phyloP scores from a whole-genome alignment of 2,113 vertebrate genomes.

The Lipophrys pholis region DNA sequence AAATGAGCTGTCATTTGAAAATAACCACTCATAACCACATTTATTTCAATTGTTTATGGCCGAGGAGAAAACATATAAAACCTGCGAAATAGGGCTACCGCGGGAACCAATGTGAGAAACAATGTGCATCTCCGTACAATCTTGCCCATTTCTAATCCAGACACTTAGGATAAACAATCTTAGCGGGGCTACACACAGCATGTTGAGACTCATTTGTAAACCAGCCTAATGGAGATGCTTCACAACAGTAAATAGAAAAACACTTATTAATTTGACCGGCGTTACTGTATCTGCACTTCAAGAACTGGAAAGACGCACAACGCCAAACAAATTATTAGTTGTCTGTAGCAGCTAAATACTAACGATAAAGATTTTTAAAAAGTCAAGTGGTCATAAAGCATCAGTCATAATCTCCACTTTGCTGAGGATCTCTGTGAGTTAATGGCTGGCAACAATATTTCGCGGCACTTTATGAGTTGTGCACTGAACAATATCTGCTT shows the following conservation, averaged over 20 bases:
- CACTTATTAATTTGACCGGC: constrained; percentile 4
- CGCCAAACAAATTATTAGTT: constrained; percentile 17
- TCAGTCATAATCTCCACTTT: constrained; percentile 2
- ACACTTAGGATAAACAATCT: constrained; percentile 26
- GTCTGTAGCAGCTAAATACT: not conserved
- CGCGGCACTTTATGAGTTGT: constrained; percentile 28
- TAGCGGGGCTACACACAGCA: constrained; percentile 10
- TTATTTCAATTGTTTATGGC: too few species aligned
- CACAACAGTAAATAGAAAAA: constrained; percentile 16
- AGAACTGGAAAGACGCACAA: constrained; percentile 22
- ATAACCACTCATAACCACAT: too few species aligned
- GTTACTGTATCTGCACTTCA: constrained; percentile 12
- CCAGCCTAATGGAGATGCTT: constrained; percentile 1
- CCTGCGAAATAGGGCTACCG: too few species aligned
- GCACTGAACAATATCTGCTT: constrained; percentile 46
- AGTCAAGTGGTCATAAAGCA: constrained; percentile 1
- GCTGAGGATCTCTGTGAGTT: constrained; percentile 27
- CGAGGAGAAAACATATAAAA: too few species aligned
- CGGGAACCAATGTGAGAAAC: not conserved
- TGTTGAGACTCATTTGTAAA: constrained; percentile 34
- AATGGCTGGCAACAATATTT: constrained; percentile 13
- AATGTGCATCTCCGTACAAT: not conserved
- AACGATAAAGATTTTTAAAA: not conserved
- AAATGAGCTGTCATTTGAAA: not conserved
- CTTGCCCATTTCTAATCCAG: constrained; percentile 25